Percentiles rank a stretch among this genome's conserved stretches.
These are phyloP conservation scores for Agonopterix heracliana DNA, from an alignment of 2,888 invertebrate genomes.

Conservation along the genomic window DNA sequence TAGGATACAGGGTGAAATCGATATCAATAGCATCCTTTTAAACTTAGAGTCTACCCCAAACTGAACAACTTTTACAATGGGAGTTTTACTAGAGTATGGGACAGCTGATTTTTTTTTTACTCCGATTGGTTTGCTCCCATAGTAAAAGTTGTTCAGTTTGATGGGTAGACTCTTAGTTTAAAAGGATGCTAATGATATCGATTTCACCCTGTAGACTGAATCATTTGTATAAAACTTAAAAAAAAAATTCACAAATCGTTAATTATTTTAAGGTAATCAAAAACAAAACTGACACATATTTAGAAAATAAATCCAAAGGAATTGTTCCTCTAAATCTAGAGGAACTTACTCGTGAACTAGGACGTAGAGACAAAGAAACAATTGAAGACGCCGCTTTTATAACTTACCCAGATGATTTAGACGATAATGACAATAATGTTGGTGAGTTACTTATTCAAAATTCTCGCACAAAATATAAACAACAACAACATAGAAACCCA, in stretches of 20 bases:
- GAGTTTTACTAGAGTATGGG: too few species aligned
- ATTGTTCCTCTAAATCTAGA: conserved; percentile 43
- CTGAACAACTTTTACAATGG: too few species aligned
- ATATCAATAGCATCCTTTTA: too few species aligned
- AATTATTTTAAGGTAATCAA: conserved; percentile 68
- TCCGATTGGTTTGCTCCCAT: too few species aligned
- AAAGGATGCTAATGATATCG: too few species aligned
- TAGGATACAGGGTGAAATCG: background rate
- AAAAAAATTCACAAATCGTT: background rate
- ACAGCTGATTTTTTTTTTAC: too few species aligned
- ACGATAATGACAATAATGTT: conserved; percentile 88
- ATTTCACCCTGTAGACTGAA: too few species aligned
- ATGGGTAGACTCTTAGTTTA: too few species aligned
- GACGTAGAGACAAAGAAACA: conserved; percentile 43
- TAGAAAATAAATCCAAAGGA: conserved; percentile 65
- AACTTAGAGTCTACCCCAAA: too few species aligned
- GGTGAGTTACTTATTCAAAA: conserved; percentile 53
- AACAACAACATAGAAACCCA: background rate
- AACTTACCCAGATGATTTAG: conserved; percentile 85
- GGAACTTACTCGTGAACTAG: conserved; percentile 32
- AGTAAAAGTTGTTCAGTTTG: too few species aligned
- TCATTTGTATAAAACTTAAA: background rate
- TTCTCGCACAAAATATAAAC: background rate
- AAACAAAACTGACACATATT: conserved; percentile 77
- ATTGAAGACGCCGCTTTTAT: conserved; percentile 73